Evolutionary conservation across 1,140 invertebrate species (phyloP), one percentile per base, ranked within the genome.

Genomic region (Rhopalosiphum padi): DNA sequence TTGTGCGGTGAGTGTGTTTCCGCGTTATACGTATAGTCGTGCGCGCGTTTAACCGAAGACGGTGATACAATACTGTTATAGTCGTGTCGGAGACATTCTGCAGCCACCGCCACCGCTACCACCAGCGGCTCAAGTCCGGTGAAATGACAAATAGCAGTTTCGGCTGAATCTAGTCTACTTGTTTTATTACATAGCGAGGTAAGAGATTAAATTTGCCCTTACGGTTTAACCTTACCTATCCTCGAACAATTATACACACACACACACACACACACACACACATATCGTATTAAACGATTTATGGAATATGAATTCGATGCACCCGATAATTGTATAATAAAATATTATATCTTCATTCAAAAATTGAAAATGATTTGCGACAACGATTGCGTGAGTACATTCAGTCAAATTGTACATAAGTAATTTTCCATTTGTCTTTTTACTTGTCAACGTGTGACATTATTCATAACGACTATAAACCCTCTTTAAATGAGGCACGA

Each of bases 391-490:
- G 60, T 35, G 60, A 77, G n/a, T 18, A 77, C 30, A n/a, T n/a
- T 35, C 60, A 77, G 15, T 77, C 30, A n/a, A 77, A 77, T n/a
- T 5, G 11, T 21, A 77, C 60, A n/a, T n/a, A 77, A 77, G n/a
- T 77, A 77, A 77, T 77, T 77, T 77, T 77, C n/a, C 60, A n/a
- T 77, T 77, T 77, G 60, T 77, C 60, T 77, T n/a, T 77, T 5
- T 5, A 77, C 60, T n/a, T 77, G 60, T 77, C 60, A n/a, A 77
- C 60, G 30, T 77, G n/a, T 77, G n/a, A 77, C 60, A 77, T n/a
- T 77, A n/a, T 77, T 77, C n/a, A 77, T 77, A 77, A 77, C 60
- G 60, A 77, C 60, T 77, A n/a, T 77, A 77, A n/a, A n/a, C 60
- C 30, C 60, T 77, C 60, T 77, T 77, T 77, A 77, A 77, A 77